Base-by-base conservation (phyloP, 2,888 invertebrate genomes). In the Ectobius pallidus region DNA sequence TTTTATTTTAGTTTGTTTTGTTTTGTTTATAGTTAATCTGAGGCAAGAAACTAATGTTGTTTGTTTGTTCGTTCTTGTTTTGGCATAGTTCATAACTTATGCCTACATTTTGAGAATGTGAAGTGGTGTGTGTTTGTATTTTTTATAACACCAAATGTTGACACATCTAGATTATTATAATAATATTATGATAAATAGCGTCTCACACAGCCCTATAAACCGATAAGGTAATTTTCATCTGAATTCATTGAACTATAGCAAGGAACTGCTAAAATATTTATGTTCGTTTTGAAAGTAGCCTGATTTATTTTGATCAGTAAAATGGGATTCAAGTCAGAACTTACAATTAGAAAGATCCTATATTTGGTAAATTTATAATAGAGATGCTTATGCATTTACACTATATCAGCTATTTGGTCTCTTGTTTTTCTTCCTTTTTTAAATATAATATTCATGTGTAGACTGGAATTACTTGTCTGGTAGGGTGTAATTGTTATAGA, bases 101-200 rank as follows among this genome's bases (percentile, higher is more conserved):
- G 22, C 25, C 20, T 22, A 25, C 52, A 52, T 52, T 18, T 58
- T 58, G 58, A 58, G 32, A 30, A 58, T 30, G 32, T 58, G 58
- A 30, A 58, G 25, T 14, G 25, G n/a, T 1, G 6, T 58, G 55
- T 16, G n/a, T 30, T 27, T 58, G 30, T 30, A 58, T 58, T 58
- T 52, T 30, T 58, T 58, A 30, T 32, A 58, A 32, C 58, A 58
- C 1, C 32, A 58, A 58, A 30, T 30, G 32, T 30, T 30, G 58
- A 58, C 58, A 14, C 7, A 16, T 52, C 14, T 25, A 52, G 52
- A 52, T 25, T 52, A 3, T 52, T n/a, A n/a, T n/a, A n/a, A n/a
- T n/a, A n/a, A n/a, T n/a, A n/a, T n/a, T n/a, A n/a, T n/a, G n/a
- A n/a, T n/a, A n/a, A n/a, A n/a, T n/a, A n/a, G n/a, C n/a, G n/a